phyloP scores from a whole-genome alignment of 1,140 invertebrate genomes.

The Drosophila carrolli region DNA sequence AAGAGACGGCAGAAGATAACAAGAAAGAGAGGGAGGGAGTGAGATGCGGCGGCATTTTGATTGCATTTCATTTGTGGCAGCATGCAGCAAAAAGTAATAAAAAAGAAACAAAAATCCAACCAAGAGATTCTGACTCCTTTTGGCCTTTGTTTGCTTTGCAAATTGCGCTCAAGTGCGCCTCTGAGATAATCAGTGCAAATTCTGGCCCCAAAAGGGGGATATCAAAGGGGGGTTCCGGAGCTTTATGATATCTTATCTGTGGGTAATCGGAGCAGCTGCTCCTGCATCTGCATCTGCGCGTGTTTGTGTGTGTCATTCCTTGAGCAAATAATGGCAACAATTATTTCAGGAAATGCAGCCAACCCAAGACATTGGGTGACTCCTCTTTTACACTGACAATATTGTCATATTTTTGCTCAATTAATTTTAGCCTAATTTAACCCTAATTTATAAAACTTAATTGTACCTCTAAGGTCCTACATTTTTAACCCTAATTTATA shows the following conservation, averaged over 20 bases:
- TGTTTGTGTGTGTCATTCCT: conserved; percentile 64
- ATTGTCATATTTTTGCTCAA: too few relatives aligned
- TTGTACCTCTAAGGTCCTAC: too few relatives aligned
- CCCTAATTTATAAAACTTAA: too few relatives aligned
- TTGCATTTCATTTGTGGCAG: conserved; percentile 73
- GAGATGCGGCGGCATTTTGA: conserved; percentile 65
- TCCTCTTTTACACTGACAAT: conserved; percentile 17
- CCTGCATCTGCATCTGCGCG: conserved; percentile 33
- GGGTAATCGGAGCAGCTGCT: conserved; percentile 49
- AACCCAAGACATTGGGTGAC: conserved; percentile 31
- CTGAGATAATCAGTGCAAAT: conserved; percentile 25
- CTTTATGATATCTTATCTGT: conserved; percentile 73
- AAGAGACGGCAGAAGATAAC: background rate
- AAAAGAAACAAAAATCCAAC: background rate
- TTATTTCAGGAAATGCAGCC: conserved; percentile 50
- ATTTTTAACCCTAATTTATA: too few relatives aligned
- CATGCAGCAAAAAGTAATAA: conserved; percentile 1
- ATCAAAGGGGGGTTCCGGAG: conserved; percentile 10
- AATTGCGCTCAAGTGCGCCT: conserved; percentile 60
- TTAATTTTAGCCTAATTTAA: background rate
- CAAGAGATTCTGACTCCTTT: conserved; percentile 37
- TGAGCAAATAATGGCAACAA: conserved; percentile 83
- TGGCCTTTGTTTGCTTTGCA: conserved; percentile 76
- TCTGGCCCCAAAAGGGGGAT: background rate
- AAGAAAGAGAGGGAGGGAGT: background rate